phyloP scores from a whole-genome alignment of 2,888 invertebrate genomes.

The Melolontha melolontha region DNA sequence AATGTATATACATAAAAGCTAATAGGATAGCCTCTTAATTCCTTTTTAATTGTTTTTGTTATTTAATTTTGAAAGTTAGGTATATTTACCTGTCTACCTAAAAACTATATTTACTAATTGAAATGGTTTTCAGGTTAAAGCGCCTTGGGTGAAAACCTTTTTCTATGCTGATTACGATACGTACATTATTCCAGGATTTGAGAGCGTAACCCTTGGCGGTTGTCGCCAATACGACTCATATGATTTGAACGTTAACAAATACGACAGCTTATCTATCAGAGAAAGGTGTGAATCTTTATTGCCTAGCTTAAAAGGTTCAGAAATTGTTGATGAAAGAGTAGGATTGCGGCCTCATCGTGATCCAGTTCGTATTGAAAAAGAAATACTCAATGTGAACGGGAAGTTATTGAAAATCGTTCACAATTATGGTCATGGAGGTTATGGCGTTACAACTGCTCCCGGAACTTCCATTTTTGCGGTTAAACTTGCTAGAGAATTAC shows the following conservation, averaged over 20 bases:
- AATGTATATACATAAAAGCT: no score
- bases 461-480: conserved; percentile 87
- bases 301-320: conserved; percentile 74
- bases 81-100: no score
- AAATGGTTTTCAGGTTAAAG: conserved; percentile 70
- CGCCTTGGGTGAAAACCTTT: conserved; percentile 91
- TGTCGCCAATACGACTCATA: conserved; percentile 86
- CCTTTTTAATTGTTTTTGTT: no score
- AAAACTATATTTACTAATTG: no score
- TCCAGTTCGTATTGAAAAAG: conserved; percentile 79
- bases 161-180: conserved; percentile 89
- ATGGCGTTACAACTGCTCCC: conserved; percentile 90
- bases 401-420: conserved; percentile 79
- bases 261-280: conserved; percentile 82
- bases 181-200: conserved; percentile 85
- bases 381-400: conserved; percentile 64
- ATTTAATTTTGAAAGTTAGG: no score
- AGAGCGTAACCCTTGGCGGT: conserved; percentile 85
- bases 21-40: no score
- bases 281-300: conserved; percentile 82
- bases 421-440: conserved; percentile 96
- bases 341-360: conserved; percentile 87
- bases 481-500: conserved; percentile 72
- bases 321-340: conserved; percentile 74
- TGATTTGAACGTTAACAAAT: conserved; percentile 73